Conservation (phyloP, 1,140 invertebrate species). For the Mactra quadrangularis region DNA sequence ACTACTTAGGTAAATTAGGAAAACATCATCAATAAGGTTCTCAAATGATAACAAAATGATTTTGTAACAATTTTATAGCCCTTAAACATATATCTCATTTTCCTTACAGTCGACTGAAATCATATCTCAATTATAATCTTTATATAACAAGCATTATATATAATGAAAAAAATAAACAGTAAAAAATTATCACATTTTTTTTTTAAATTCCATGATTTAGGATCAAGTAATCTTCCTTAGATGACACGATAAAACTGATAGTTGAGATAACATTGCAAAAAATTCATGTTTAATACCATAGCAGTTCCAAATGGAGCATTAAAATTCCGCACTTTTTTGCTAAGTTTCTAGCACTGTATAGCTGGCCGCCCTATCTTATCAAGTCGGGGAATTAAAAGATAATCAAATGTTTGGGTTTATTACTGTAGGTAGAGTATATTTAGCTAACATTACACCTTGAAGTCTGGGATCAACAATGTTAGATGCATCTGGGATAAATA, state of each 20-base stretch:
- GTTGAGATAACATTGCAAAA: not conserved
- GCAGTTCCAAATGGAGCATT: conserved; percentile 25
- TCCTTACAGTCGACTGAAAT: too few relatives aligned
- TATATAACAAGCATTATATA: too few relatives aligned
- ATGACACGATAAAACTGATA: conserved; percentile 44
- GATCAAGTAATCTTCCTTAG: not conserved
- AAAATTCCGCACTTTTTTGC: conserved; percentile 5
- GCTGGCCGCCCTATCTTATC: conserved; percentile 17
- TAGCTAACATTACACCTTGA: not conserved
- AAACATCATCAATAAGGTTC: too few relatives aligned
- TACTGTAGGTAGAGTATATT: conserved; percentile 15
- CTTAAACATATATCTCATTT: too few relatives aligned
- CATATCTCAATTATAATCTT: too few relatives aligned
- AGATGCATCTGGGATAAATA: not conserved
- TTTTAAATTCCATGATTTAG: too few relatives aligned
- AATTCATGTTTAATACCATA: too few relatives aligned
- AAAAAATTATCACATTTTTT: too few relatives aligned
- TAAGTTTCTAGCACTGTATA: not conserved
- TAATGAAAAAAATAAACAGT: too few relatives aligned
- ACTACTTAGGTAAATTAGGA: too few relatives aligned
- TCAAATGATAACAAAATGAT: too few relatives aligned
- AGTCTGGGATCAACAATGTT: conserved; percentile 12
- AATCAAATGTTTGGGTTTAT: conserved; percentile 32
- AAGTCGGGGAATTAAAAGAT: conserved; percentile 21
- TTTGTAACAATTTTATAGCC: too few relatives aligned